These are phyloP conservation scores for Galeopsomyia nigrocyanea DNA, from an alignment of 2,888 invertebrate species.

Conservation along the genomic window DNA sequence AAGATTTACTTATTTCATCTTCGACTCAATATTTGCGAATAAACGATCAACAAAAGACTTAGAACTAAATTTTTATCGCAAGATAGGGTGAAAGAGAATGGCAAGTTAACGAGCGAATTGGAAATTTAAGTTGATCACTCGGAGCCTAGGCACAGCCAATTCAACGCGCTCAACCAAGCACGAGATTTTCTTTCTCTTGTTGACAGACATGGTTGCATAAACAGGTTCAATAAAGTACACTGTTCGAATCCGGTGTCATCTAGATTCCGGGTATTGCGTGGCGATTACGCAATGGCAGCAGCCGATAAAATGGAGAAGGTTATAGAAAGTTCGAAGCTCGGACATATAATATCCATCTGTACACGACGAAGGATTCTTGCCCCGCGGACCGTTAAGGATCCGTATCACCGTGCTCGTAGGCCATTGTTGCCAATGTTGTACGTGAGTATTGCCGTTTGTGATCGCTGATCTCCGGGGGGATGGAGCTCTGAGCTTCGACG, in stretches of 20 bases:
- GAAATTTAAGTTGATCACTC: too few relatives aligned
- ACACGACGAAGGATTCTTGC: slow-evolving; percentile 20
- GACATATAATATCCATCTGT: too few relatives aligned
- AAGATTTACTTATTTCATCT: too few relatives aligned
- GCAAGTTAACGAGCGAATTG: too few relatives aligned
- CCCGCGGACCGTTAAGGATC: slow-evolving; percentile 31
- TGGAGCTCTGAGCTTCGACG: not conserved
- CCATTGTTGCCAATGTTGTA: slow-evolving; percentile 29
- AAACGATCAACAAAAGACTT: too few relatives aligned
- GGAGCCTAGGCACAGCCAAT: too few relatives aligned
- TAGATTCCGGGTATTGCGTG: slow-evolving; percentile 20
- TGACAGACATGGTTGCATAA: slow-evolving; percentile 34
- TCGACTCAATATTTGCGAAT: too few relatives aligned
- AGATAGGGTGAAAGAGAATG: too few relatives aligned
- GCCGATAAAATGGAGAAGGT: slow-evolving; percentile 17
- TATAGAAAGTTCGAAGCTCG: too few relatives aligned
- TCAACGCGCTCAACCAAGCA: slow-evolving; percentile 3
- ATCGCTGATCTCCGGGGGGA: not conserved
- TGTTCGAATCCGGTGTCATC: slow-evolving; percentile 16
- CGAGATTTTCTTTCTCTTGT: not conserved
- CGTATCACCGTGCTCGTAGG: not conserved
- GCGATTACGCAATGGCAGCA: slow-evolving; percentile 31
- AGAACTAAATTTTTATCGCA: too few relatives aligned
- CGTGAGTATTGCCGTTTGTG: not conserved
- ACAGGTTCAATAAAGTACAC: slow-evolving; percentile 37